A percentile compares a stretch with the other conserved stretches of the same genome.
phyloP scores from a whole-genome alignment of 2,113 vertebrate species.

The Phalacrocorax pelagicus region DNA sequence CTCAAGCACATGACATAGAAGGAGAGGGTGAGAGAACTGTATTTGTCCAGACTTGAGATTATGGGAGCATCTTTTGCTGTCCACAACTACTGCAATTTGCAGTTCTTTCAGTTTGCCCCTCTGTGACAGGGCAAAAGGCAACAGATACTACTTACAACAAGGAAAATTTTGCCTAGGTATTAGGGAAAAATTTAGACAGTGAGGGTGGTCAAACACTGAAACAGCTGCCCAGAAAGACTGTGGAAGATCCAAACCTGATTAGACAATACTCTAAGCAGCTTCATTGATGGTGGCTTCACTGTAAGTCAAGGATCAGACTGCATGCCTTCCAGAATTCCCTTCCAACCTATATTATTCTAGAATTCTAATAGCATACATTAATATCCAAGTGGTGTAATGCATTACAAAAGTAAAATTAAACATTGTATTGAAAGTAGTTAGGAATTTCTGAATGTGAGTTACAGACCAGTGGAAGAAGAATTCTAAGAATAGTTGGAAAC shows the following conservation, averaged over 20 bases:
- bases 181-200: neutral
- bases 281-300: rapidly evolving
- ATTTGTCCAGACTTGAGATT: neutral
- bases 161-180: neutral
- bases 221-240: neutral
- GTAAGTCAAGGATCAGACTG: rapidly evolving
- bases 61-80: neutral
- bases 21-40: neutral
- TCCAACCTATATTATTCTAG: neutral
- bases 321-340: neutral
- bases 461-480: neutral
- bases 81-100: neutral
- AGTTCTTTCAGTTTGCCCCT: neutral
- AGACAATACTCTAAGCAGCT: neutral
- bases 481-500: neutral
- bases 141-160: neutral
- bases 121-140: neutral
- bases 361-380: neutral
- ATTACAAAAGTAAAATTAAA: neutral
- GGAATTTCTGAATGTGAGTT: neutral
- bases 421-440: neutral
- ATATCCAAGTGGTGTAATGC: neutral
- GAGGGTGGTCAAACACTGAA: neutral
- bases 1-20: neutral
- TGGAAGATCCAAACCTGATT: neutral